A percentile compares a stretch with the other conserved stretches of the same genome.
These are phyloP conservation scores for Diglossa cyanea DNA, from an alignment of 2,797 vertebrate species.

Conservation along the genomic window DNA sequence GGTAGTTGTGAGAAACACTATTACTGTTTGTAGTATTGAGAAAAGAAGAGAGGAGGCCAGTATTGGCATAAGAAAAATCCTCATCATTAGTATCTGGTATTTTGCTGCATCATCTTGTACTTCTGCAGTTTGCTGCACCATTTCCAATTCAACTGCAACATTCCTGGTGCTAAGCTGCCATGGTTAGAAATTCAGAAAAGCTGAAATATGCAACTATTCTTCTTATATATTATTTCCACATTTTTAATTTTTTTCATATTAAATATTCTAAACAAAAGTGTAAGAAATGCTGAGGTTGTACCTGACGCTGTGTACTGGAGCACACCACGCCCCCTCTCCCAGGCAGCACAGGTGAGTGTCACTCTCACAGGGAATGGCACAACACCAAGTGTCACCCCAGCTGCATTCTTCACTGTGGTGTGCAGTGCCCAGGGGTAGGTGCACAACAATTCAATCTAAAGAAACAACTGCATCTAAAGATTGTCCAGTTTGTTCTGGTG, in stretches of 20 bases:
- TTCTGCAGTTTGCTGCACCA: constrained; percentile 1
- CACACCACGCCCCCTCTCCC: accelerated
- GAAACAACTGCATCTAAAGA: background rate
- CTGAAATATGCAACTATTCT: background rate
- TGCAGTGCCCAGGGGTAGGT: background rate
- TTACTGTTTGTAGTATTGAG: background rate
- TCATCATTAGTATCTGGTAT: background rate
- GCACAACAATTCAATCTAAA: background rate
- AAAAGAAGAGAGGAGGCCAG: background rate
- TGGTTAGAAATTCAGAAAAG: background rate
- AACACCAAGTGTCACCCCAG: background rate
- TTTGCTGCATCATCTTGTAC: constrained; percentile 6
- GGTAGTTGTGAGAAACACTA: background rate
- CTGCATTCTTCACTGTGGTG: background rate
- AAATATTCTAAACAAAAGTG: background rate
- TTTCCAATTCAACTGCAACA: background rate
- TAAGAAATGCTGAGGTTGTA: background rate
- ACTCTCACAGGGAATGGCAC: background rate
- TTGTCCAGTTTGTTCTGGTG: background rate
- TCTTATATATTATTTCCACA: background rate
- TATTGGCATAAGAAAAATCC: background rate
- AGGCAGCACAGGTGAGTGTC: background rate
- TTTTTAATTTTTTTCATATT: background rate
- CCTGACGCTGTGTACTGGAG: background rate
- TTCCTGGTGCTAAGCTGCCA: background rate